Evolutionary conservation across 2,888 invertebrate genomes (phyloP), one percentile per base, ranked within the genome.

Genomic region (Drosophila sordidapex): DNA sequence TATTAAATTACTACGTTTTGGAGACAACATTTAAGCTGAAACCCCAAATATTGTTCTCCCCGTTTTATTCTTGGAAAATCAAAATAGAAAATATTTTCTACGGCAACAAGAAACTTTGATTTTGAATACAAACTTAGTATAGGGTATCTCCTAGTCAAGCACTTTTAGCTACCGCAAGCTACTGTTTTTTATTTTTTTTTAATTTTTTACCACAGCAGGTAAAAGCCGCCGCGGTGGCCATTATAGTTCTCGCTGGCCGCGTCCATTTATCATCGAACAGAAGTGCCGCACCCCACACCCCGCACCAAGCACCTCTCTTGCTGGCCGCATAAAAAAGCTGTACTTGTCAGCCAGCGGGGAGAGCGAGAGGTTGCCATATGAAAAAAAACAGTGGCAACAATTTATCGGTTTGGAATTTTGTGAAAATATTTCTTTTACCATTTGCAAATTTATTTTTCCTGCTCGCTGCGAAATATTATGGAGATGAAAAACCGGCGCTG

Each of bases 371-470:
- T 46, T 7, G 46, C 25, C 15, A 8, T 15, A 49, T 15, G 56
- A 43, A 52, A 59, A 59, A 56, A 57, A 61, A 64, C 67, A 62
- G 75, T 72, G 59, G 70, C 70, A 59, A 70, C 70, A 88, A 85
- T 88, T 85, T 88, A 85, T 85, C 67, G 85, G 77, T 80, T 76
- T 70, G 56, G 74, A 83, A 79, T 86, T 88, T 81, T 74, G 71
- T 70, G 79, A 74, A 86, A 83, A 82, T 79, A 76, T 87, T 82
- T 86, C 75, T 79, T 81, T 75, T 67, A 76, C 75, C 74, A 77
- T 78, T 85, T 88, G 83, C 84, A 88, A 90, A 88, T 88, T 87
- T 88, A 88, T 90, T 85, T 83, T 77, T 70, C 66, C 84, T 71
- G 68, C 74, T 56, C 51, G 43, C 60, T 57, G 77, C 48, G 29